Evolutionary conservation across 2,113 vertebrate genomes (phyloP).

Genomic region (Paraplagusia blochii): DNA sequence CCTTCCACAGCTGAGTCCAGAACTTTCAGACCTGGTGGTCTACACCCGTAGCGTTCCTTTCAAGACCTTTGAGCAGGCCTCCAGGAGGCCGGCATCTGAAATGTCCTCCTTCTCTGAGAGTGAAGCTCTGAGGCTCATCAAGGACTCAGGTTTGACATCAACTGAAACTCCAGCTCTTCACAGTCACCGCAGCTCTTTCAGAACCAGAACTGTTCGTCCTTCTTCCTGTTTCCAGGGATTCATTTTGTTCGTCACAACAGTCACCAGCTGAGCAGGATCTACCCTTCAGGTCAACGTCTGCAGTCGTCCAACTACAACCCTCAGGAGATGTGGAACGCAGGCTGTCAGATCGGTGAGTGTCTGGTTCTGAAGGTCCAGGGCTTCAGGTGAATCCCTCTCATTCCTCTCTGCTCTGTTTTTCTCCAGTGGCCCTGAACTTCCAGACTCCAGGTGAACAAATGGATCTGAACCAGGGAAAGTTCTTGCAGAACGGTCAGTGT

Average conservation of each 20-base stretch:
- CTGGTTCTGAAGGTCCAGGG: background rate
- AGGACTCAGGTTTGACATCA: slow-evolving; percentile 80
- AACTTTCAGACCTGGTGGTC: slow-evolving; percentile 85
- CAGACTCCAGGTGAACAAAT: slow-evolving; percentile 91
- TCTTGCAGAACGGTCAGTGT: slow-evolving; percentile 83
- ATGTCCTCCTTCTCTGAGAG: slow-evolving; percentile 90
- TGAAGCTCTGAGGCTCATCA: slow-evolving; percentile 82
- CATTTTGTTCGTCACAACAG: slow-evolving; percentile 82
- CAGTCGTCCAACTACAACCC: slow-evolving; percentile 95
- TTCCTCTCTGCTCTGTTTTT: slow-evolving; percentile 3
- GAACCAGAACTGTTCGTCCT: background rate
- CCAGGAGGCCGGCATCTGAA: slow-evolving; percentile 63
- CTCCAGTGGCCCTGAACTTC: slow-evolving; percentile 92
- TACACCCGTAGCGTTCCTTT: slow-evolving; percentile 84
- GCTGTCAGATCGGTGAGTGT: slow-evolving; percentile 90
- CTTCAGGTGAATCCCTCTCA: background rate
- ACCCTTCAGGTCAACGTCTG: slow-evolving; percentile 87
- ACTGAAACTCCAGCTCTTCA: too few species aligned
- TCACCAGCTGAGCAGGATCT: slow-evolving; percentile 85
- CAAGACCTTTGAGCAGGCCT: slow-evolving; percentile 71
- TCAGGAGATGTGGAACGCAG: slow-evolving; percentile 95
- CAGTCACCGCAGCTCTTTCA: too few species aligned
- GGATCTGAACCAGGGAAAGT: slow-evolving; percentile 90
- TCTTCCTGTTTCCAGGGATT: slow-evolving; percentile 71
- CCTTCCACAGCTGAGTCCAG: slow-evolving; percentile 76